Evolutionary conservation across 2,888 invertebrate species (phyloP), one percentile per base, ranked within the genome.

Genomic region (Chaitophorus viminalis): DNA sequence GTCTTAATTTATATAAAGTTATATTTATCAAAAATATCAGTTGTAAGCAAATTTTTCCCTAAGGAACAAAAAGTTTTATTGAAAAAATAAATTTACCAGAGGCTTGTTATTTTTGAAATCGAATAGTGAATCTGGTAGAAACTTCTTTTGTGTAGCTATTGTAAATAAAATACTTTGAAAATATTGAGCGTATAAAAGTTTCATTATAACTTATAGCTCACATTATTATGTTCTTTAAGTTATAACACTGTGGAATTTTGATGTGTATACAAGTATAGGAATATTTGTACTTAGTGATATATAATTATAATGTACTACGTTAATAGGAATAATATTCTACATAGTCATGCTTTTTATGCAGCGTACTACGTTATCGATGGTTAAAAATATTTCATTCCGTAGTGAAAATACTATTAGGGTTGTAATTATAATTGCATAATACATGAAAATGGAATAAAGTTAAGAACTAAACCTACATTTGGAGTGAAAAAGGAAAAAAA

Each of bases 91-190:
- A 82, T 31, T 82, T 74, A 52, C 82, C n/a, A 36, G 18, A 36
- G n/a, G 18, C n/a, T 74, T 74, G 54, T 74, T 74, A 54, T 82
- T 74, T 82, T 74, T n/a, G 54, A 74, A 82, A 82, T 74, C 36
- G 74, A 74, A 82, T 82, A 82, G 72, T 54, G 82, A 82, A 74
- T 82, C 54, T 54, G 54, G 36, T 74, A 82, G 52, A 36, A 74
- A 82, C 82, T 74, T 82, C 54, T 54, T 36, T 6, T 74, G 54
- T 11, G 17, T 33, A 18, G 33, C 33, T 33, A 33, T 82, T 54
- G 33, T 72, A 74, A 82, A 74, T 72, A 74, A 74, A 82, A 74
- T 82, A 21, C 74, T 74, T 36, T 21, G n/a, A 36, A 82, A 74
- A 82, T 82, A 82, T 82, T 29, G 72, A 29, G 82, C 29, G 36